Evolutionary conservation across 2,888 invertebrate genomes (phyloP).

Genomic region (Drosophila greeni): DNA sequence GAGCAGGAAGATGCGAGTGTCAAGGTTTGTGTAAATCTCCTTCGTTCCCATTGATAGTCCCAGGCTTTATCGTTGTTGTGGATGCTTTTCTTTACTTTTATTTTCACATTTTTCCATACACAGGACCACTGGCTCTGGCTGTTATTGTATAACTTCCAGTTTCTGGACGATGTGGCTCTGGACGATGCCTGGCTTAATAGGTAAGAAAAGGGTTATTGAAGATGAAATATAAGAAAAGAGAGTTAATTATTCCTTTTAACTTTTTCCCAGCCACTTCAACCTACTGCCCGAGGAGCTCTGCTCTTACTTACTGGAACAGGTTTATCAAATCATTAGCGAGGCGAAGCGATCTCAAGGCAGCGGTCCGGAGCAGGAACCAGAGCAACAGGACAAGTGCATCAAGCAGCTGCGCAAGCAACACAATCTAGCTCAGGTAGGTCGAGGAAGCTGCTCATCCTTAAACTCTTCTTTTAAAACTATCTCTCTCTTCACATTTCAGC

Average conservation of each 20-base stretch:
- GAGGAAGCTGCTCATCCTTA: neutral
- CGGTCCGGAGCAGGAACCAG: conserved; percentile 37
- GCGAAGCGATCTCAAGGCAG: conserved; percentile 64
- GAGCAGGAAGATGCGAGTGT: conserved; percentile 62
- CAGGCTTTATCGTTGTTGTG: conserved; percentile 24
- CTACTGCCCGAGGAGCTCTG: conserved; percentile 77
- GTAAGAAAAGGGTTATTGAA: conserved; percentile 34
- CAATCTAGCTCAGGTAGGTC: conserved; percentile 74
- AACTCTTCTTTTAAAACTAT: neutral
- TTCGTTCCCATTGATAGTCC: conserved; percentile 10
- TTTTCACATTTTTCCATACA: conserved; percentile 17
- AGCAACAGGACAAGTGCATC: conserved; percentile 56
- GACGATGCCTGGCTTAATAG: conserved; percentile 64
- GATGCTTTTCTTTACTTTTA: neutral
- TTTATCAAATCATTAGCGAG: conserved; percentile 77
- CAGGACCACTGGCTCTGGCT: conserved; percentile 75
- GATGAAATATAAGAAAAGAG: neutral
- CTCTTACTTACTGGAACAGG: conserved; percentile 75
- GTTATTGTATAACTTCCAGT: conserved; percentile 75
- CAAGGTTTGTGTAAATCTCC: conserved; percentile 62
- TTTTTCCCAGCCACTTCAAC: conserved; percentile 69
- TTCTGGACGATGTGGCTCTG: conserved; percentile 57
- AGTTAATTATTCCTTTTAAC: neutral
- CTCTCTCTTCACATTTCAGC: conserved; percentile 50
- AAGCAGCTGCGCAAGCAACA: conserved; percentile 67